A percentile compares a stretch with the other conserved stretches of the same genome.
These are phyloP conservation scores for Leucosticte australis DNA, from an alignment of 2,113 vertebrate species.

Conservation along the genomic window DNA sequence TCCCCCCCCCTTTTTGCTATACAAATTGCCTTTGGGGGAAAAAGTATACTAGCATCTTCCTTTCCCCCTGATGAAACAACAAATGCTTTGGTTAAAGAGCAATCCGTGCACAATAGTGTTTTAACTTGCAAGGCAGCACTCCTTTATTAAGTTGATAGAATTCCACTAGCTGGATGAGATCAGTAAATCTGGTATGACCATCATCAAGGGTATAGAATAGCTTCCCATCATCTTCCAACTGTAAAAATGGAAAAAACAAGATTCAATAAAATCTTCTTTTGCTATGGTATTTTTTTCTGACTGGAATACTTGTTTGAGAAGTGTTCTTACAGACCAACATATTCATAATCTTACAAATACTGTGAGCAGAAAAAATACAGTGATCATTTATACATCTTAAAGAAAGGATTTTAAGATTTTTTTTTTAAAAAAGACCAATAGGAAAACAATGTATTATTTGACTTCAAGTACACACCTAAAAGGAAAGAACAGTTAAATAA, in stretches of 20 bases:
- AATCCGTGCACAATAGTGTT: slow-evolving; percentile 90
- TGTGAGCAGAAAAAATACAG: background rate
- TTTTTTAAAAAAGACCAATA: background rate
- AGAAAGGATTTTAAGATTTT: background rate
- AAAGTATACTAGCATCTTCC: slow-evolving; percentile 12
- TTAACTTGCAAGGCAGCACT: slow-evolving; percentile 92
- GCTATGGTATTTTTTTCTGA: background rate
- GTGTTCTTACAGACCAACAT: background rate
- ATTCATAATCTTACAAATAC: background rate
- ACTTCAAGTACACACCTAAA: background rate
- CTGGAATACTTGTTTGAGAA: background rate
- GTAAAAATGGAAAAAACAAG: slow-evolving; percentile 30
- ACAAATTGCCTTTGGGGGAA: background rate
- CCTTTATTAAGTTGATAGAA: slow-evolving; percentile 97
- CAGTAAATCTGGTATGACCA: slow-evolving; percentile 91
- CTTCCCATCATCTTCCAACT: slow-evolving; percentile 92
- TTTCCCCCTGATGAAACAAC: slow-evolving; percentile 25
- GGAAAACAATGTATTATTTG: background rate
- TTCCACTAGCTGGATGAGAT: slow-evolving; percentile 97
- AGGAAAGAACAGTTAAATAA: background rate
- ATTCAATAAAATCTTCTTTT: background rate
- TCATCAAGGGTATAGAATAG: slow-evolving; percentile 93
- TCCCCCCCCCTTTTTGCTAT: background rate
- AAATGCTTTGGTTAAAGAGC: slow-evolving; percentile 79
- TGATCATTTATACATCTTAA: background rate